Conservation (phyloP, 2,797 vertebrate genomes). For the Enteromius radiatus region DNA sequence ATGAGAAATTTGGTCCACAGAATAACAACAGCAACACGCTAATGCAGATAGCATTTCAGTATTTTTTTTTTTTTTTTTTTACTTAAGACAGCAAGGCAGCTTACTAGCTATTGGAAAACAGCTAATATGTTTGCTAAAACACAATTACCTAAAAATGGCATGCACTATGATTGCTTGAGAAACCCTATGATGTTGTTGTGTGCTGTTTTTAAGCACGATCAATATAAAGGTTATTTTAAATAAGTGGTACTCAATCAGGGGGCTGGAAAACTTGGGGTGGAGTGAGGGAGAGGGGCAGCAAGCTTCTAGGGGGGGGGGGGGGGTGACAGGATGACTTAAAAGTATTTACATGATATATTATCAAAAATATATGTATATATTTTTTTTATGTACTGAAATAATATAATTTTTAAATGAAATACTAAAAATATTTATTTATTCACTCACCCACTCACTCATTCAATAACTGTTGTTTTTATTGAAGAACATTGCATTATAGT, state of each 20-base stretch:
- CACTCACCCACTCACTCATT: not conserved
- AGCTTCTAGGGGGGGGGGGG: not conserved
- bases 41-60: no score
- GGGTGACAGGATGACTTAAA: not conserved
- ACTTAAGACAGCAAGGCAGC: no score
- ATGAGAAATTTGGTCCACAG: constrained; percentile 8
- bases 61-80: no score
- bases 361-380: not conserved
- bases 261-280: no score
- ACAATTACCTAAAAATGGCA: no score
- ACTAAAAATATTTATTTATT: not conserved
- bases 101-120: no score
- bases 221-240: no score
- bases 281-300: no score
- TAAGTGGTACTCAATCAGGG: no score
- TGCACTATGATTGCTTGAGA: no score
- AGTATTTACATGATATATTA: not conserved
- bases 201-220: not conserved
- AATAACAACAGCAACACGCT: not conserved
- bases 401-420: not conserved
- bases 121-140: no score
- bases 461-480: not conserved
- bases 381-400: not conserved
- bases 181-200: no score
- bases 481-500: not conserved